phyloP scores from a whole-genome alignment of 2,797 vertebrate genomes.

The Thaleichthys pacificus region DNA sequence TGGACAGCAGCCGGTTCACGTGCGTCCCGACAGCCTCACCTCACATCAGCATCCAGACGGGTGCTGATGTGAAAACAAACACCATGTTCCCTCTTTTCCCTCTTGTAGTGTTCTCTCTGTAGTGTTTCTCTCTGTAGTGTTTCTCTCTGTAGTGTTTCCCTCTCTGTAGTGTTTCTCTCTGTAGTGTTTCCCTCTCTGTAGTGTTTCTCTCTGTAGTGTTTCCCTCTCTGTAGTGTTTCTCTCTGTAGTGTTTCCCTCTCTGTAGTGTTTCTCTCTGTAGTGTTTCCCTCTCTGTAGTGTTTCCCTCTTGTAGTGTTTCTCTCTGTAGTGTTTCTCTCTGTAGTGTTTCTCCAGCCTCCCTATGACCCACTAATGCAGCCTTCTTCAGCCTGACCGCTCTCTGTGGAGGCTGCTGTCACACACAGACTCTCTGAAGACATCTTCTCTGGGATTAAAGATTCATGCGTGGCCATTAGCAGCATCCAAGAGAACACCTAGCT shows the following conservation, averaged over 20 bases:
- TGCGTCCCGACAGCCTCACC: constrained; percentile 52
- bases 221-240: no score
- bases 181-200: no score
- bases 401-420: constrained; percentile 59
- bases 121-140: no score
- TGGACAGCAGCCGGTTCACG: constrained; percentile 19
- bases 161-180: no score
- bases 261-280: no score
- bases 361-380: constrained; percentile 4
- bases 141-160: no score
- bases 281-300: no score
- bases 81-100: constrained; percentile 19
- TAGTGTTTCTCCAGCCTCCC: constrained; percentile 52
- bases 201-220: no score
- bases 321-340: no score
- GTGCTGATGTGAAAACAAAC: constrained; percentile 51
- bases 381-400: neutral
- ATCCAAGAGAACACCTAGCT: constrained; percentile 40
- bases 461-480: constrained; percentile 72
- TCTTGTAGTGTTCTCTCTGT: constrained; percentile 31
- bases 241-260: no score
- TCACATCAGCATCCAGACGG: constrained; percentile 56
- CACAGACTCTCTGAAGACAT: constrained; percentile 67
- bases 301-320: no score
- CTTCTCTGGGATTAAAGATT: constrained; percentile 77